These are phyloP conservation scores for Alloplasta piceator DNA, from an alignment of 2,888 invertebrate genomes.

Conservation along the genomic window DNA sequence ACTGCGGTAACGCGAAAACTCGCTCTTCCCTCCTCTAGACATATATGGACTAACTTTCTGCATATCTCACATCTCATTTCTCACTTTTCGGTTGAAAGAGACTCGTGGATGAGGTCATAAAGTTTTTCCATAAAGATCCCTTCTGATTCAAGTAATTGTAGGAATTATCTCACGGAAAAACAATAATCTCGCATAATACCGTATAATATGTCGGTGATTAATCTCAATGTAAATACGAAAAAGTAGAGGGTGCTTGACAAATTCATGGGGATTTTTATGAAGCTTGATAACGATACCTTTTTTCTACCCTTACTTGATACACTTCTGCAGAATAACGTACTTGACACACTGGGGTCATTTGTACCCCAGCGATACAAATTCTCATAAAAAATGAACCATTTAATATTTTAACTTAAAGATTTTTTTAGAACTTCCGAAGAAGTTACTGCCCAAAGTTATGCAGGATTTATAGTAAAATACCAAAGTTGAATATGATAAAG, in stretches of 20 bases:
- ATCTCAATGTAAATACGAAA: conserved; percentile 8
- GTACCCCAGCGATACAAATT: no score
- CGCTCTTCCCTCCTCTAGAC: background rate
- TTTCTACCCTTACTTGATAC: no score
- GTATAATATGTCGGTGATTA: background rate
- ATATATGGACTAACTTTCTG: conserved; percentile 3
- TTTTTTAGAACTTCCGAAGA: no score
- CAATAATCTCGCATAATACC: background rate
- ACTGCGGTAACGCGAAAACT: background rate
- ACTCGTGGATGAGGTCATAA: conserved; percentile 9
- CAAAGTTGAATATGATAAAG: no score
- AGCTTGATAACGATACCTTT: no score
- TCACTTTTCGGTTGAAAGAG: conserved; percentile 22
- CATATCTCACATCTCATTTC: conserved; percentile 25
- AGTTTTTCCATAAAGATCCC: conserved; percentile 10
- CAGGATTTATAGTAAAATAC: no score
- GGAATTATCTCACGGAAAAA: background rate
- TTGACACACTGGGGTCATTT: no score
- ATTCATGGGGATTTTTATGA: no score
- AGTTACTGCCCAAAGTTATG: no score
- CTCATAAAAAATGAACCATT: no score
- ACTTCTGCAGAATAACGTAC: no score
- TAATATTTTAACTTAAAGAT: no score
- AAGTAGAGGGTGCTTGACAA: background rate
- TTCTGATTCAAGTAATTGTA: background rate